Evolutionary conservation across 2,797 vertebrate species (phyloP).

Genomic region (Sphenopsis melanotis): DNA sequence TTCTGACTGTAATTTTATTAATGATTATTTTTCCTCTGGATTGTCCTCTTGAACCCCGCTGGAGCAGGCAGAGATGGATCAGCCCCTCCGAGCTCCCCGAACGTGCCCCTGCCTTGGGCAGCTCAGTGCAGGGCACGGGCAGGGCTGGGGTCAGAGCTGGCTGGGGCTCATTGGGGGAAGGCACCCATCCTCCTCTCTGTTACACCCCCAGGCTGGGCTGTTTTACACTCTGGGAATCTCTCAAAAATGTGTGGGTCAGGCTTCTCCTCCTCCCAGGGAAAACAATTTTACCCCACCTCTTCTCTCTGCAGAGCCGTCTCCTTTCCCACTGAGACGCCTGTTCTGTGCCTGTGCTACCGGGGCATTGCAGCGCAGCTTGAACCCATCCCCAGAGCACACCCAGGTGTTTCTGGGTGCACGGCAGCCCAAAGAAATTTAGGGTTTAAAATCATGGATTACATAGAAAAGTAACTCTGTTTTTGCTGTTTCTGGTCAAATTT

Average conservation of each 20-base stretch:
- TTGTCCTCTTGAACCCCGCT: background rate
- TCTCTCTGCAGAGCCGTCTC: background rate
- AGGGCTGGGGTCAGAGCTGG: background rate
- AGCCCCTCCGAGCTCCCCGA: background rate
- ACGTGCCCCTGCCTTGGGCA: background rate
- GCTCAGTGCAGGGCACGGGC: background rate
- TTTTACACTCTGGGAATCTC: background rate
- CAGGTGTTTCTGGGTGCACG: background rate
- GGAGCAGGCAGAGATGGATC: rapidly evolving
- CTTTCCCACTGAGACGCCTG: background rate
- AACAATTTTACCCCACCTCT: background rate
- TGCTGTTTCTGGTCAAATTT: background rate
- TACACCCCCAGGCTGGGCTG: background rate
- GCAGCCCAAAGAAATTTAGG: background rate
- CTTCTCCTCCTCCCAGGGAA: background rate
- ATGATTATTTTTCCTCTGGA: rapidly evolving
- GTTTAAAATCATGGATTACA: background rate
- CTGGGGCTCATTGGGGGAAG: background rate
- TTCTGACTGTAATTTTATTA: background rate
- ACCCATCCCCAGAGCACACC: background rate
- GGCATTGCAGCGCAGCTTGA: background rate
- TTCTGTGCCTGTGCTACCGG: background rate
- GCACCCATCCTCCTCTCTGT: background rate
- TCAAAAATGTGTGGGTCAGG: background rate
- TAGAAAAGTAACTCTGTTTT: background rate